Percentiles rank a stretch among this genome's conserved stretches.
phyloP scores from a whole-genome alignment of 2,797 vertebrate species.

The Semotilus atromaculatus region DNA sequence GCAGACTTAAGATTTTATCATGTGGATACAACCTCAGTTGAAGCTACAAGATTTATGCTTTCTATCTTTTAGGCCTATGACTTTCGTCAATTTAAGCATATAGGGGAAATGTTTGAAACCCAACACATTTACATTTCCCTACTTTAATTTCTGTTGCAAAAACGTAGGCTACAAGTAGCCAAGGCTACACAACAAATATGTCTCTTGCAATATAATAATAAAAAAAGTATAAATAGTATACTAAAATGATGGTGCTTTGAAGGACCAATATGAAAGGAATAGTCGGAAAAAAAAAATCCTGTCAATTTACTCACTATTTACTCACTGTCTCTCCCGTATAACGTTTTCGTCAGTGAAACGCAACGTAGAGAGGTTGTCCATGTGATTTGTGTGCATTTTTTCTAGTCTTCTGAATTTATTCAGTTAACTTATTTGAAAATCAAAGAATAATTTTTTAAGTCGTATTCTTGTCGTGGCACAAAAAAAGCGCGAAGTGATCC shows the following conservation, averaged over 20 bases:
- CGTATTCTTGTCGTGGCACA: no score
- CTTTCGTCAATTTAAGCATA: not conserved
- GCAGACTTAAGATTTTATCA: slow-evolving; percentile 51
- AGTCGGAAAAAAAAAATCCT: not conserved
- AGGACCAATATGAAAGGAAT: not conserved
- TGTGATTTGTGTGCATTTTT: no score
- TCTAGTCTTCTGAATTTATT: no score
- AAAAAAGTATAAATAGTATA: not conserved
- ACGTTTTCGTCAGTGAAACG: no score
- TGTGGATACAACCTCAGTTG: slow-evolving; percentile 18
- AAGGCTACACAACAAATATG: not conserved
- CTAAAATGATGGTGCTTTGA: not conserved
- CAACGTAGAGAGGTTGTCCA: no score
- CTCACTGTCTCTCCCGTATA: not conserved
- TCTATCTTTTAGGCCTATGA: not conserved
- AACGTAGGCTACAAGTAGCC: no score
- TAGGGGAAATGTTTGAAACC: not conserved
- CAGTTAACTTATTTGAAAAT: no score
- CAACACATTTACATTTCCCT: not conserved
- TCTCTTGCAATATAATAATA: not conserved
- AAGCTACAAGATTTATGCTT: not conserved
- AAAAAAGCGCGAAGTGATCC: no score
- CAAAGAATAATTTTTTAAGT: no score
- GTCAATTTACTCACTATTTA: not conserved
- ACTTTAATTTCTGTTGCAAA: not conserved